Evolutionary conservation across 2,888 invertebrate genomes (phyloP).

Genomic region (Meta bourneti): DNA sequence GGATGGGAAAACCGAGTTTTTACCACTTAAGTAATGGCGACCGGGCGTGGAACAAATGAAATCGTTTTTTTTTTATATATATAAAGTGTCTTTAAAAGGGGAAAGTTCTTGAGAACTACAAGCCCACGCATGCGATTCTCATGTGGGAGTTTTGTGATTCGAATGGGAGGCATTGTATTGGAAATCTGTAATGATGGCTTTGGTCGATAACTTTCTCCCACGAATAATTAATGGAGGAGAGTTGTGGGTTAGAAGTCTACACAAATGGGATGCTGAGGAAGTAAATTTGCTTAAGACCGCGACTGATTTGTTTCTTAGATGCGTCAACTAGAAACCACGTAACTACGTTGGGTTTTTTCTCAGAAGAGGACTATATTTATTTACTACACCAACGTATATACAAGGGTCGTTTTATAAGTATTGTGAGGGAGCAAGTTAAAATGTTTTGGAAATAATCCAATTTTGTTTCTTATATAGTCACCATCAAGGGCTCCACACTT

Average conservation of each 20-base stretch:
- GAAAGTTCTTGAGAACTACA: neutral
- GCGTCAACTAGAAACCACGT: no score
- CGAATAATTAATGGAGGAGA: neutral
- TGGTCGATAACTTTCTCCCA: neutral
- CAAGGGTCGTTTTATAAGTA: no score
- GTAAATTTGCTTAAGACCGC: no score
- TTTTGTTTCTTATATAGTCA: no score
- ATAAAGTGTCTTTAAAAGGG: neutral
- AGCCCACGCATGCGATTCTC: slow-evolving; percentile 4
- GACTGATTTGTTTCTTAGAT: no score
- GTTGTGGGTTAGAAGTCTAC: neutral
- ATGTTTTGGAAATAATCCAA: no score
- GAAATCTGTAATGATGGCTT: neutral
- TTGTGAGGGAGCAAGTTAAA: no score
- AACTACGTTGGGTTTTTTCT: no score
- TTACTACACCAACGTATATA: no score
- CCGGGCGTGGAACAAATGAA: neutral
- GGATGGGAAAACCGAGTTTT: slow-evolving; percentile 11
- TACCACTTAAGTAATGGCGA: slow-evolving; percentile 5
- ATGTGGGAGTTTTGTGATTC: slow-evolving; percentile 11
- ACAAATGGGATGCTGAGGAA: no score
- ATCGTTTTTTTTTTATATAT: neutral
- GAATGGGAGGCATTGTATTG: neutral
- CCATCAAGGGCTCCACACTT: no score
- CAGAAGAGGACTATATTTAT: no score